Percentiles rank a stretch among this genome's conserved stretches.
phyloP scores from a whole-genome alignment of 2,888 invertebrate species.

The Watsonalla binaria region DNA sequence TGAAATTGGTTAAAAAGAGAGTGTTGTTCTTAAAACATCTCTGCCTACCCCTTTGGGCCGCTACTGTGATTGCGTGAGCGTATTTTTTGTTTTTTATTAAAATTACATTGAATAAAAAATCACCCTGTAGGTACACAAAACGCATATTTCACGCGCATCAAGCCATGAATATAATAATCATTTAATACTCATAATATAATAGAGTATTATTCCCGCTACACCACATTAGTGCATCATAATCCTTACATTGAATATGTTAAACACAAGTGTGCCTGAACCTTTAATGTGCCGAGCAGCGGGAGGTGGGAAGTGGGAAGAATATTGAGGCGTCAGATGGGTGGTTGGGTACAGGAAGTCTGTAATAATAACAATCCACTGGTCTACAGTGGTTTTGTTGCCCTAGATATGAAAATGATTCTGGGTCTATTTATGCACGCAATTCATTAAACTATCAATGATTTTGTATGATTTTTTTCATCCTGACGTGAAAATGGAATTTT shows the following conservation, averaged over 20 bases:
- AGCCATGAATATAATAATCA: constrained; percentile 33
- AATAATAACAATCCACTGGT: too few relatives aligned
- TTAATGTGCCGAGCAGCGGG: neutral
- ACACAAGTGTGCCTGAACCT: neutral
- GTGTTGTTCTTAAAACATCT: too few relatives aligned
- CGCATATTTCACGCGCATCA: constrained; percentile 37
- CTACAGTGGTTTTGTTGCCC: too few relatives aligned
- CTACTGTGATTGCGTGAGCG: too few relatives aligned
- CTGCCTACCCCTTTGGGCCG: too few relatives aligned
- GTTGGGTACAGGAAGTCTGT: neutral
- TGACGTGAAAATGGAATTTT: too few relatives aligned
- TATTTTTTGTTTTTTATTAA: too few relatives aligned
- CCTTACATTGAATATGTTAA: neutral
- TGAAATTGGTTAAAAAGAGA: too few relatives aligned
- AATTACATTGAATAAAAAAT: neutral
- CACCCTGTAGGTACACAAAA: constrained; percentile 30
- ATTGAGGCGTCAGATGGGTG: neutral
- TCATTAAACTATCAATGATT: too few relatives aligned
- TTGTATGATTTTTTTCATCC: too few relatives aligned
- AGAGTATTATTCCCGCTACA: constrained; percentile 17
- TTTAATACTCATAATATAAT: constrained; percentile 17
- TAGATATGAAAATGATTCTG: too few relatives aligned
- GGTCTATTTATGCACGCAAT: too few relatives aligned
- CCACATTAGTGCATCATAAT: constrained; percentile 1
- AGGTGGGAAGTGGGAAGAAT: neutral